Evolutionary conservation across 2,113 vertebrate genomes (phyloP).

Genomic region (Phoxinus phoxinus): DNA sequence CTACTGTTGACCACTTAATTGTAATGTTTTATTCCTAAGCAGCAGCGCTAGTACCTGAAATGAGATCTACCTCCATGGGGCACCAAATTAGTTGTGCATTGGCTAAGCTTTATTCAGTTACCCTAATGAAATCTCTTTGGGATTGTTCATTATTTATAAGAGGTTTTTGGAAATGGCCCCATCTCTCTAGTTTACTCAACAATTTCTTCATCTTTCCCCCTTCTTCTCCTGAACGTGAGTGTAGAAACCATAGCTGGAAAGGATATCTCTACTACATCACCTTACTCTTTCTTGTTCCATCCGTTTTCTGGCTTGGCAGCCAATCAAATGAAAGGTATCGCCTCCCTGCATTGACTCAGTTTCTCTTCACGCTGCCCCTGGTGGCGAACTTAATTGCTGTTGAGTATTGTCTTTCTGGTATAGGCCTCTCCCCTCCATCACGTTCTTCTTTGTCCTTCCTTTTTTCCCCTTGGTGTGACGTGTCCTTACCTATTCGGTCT

Average conservation of each 20-base stretch:
- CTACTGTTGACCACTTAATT: not conserved
- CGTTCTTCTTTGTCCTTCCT: constrained; percentile 51
- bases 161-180: constrained; percentile 5
- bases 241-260: constrained; percentile 35
- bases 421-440: constrained; percentile 23
- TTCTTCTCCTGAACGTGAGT: not conserved
- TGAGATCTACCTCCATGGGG: not conserved
- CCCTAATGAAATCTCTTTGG: not conserved
- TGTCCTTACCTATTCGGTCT: constrained; percentile 32
- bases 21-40: not conserved
- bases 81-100: not conserved
- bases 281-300: constrained; percentile 31
- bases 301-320: constrained; percentile 56
- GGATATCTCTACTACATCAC: constrained; percentile 68
- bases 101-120: not conserved
- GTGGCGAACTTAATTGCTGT: constrained; percentile 67
- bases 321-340: constrained; percentile 67
- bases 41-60: not conserved
- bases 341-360: constrained; percentile 71
- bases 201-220: not conserved
- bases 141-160: constrained; percentile 10
- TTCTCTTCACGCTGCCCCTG: constrained; percentile 65
- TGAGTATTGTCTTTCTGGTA: constrained; percentile 52
- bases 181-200: constrained; percentile 2
- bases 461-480: constrained; percentile 11